phyloP scores from a whole-genome alignment of 37 sponge, comb jelly and placozoan genomes.

The Oopsacas minuta region DNA sequence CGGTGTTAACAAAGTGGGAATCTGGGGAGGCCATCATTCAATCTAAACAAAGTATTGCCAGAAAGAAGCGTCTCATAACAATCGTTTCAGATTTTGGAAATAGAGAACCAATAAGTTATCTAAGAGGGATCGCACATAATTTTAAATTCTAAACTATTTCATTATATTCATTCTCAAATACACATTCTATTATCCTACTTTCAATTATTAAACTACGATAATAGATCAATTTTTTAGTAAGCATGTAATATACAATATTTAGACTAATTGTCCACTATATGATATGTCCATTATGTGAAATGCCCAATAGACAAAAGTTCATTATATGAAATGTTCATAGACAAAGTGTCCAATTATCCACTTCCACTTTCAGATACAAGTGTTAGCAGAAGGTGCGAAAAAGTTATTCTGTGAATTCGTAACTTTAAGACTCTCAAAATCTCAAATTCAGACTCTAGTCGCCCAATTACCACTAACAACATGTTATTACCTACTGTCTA shows the following conservation, averaged over 20 bases:
- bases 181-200: neutral
- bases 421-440: too few species aligned
- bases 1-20: neutral
- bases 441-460: too few species aligned
- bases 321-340: neutral
- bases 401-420: too few species aligned
- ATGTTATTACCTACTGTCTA: too few species aligned
- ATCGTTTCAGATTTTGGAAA: constrained; percentile 12
- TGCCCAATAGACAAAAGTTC: neutral
- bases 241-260: neutral
- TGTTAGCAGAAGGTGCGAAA: too few species aligned
- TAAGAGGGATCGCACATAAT: constrained; percentile 14
- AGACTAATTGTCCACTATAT: neutral
- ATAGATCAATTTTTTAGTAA: too few species aligned
- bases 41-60: neutral
- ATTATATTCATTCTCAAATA: neutral
- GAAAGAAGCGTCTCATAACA: neutral
- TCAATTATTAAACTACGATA: neutral
- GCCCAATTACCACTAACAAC: too few species aligned
- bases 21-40: neutral
- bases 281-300: neutral
- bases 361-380: too few species aligned
- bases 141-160: constrained; percentile 16
- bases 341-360: too few species aligned
- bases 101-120: constrained; percentile 16